Percentiles rank a stretch among this genome's conserved stretches.
These are phyloP conservation scores for Brachionus manjavacas DNA, from an alignment of 1,140 invertebrate genomes.

Conservation along the genomic window DNA sequence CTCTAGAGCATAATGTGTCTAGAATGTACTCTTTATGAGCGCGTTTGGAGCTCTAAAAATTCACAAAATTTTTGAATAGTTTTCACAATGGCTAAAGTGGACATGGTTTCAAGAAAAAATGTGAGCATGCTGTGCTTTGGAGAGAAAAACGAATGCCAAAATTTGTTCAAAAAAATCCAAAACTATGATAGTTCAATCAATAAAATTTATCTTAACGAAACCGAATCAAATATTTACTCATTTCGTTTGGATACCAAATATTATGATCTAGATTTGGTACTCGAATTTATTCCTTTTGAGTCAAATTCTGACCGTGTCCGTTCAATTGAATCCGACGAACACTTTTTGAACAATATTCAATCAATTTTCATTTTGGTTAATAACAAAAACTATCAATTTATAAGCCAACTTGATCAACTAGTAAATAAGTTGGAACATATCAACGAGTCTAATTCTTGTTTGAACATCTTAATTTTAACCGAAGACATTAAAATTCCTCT, in stretches of 20 bases:
- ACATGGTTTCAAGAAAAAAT: neutral
- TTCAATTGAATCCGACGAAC: neutral
- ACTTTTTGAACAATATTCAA: neutral
- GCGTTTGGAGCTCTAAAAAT: neutral
- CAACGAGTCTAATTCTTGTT: neutral
- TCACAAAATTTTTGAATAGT: neutral
- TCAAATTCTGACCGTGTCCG: neutral
- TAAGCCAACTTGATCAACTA: neutral
- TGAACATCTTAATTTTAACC: neutral
- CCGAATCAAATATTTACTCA: neutral
- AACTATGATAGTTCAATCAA: neutral
- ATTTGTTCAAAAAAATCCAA: neutral
- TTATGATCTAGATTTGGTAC: conserved; percentile 12
- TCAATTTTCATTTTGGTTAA: neutral
- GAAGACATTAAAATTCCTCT: neutral
- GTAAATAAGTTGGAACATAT: neutral
- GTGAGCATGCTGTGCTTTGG: neutral
- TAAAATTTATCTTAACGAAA: neutral
- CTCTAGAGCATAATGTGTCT: neutral
- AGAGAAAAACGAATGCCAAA: neutral
- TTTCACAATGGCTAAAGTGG: neutral
- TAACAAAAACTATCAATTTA: neutral
- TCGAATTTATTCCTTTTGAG: neutral
- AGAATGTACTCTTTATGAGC: neutral
- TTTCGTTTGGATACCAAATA: conserved; percentile 18